A percentile compares a stretch with the other conserved stretches of the same genome.
Conservation (phyloP, 1,140 invertebrate species). For the Saccostrea cuccullata region DNA sequence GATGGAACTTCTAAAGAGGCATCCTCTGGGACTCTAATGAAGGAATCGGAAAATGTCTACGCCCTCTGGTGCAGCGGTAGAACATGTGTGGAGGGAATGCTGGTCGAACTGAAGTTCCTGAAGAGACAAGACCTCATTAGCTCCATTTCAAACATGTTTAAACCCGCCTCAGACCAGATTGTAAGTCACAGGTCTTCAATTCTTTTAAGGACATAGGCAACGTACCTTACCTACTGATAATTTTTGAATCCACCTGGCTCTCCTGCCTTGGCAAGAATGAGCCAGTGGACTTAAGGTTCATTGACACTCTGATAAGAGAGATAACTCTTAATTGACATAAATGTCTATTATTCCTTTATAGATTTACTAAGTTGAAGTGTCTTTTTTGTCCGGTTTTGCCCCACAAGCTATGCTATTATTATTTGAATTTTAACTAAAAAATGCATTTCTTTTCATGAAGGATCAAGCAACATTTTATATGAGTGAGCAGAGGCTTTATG, state of each 20-base stretch:
- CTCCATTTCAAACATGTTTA: slow-evolving; percentile 89
- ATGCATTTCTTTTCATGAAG: too few species aligned
- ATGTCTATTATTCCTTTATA: too few species aligned
- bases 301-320: too few species aligned
- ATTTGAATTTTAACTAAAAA: too few species aligned
- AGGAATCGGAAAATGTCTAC: slow-evolving; percentile 97
- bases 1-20: slow-evolving; percentile 85
- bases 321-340: too few species aligned
- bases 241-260: too few species aligned
- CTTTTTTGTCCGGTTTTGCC: too few species aligned
- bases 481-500: not conserved
- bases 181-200: slow-evolving; percentile 71
- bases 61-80: slow-evolving; percentile 97
- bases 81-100: slow-evolving; percentile 96
- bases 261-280: too few species aligned
- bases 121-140: slow-evolving; percentile 98
- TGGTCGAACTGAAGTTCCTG: slow-evolving; percentile 95
- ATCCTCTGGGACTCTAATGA: slow-evolving; percentile 84
- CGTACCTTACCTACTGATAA: too few species aligned
- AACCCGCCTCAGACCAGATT: slow-evolving; percentile 91
- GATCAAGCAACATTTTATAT: not conserved
- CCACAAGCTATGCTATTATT: too few species aligned
- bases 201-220: not conserved
- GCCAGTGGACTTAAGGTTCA: too few species aligned
- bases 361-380: too few species aligned